Base-by-base conservation (phyloP, 1,140 invertebrate genomes). In the Leptinotarsa texana region DNA sequence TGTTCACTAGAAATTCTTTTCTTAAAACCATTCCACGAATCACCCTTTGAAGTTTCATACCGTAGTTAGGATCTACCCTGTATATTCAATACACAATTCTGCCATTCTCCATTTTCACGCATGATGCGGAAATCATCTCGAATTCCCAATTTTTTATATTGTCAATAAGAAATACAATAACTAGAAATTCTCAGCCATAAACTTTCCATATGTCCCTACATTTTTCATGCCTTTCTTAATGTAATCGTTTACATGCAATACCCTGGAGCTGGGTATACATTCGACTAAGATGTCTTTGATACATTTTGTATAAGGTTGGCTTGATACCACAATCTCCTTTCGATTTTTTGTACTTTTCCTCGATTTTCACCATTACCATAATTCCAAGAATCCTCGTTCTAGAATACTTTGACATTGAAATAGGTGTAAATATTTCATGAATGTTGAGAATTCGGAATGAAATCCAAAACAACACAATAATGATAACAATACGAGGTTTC, bases 231-330 rank as follows among this genome's bases (percentile, higher is more conserved):
- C 13, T 57, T 47, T 42, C 15, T 47, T 18, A 42, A 68, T 27
- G 33, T n/a, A 68, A 68, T 68, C 66, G 66, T 68, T 68, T 18
- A 68, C 33, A 68, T 18, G 66, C 66, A 68, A 49, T 68, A 68
- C 24, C 66, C 33, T 17, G n/a, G 18, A 68, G 66, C 33, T 68
- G 42, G 13, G 18, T n/a, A 68, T 13, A 68, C 13, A 68, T 47
- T 68, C 42, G 66, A 17, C 24, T 65, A 68, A 47, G 33, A 18
- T 47, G 15, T 42, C 33, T 68, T 68, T 68, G 66, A 68, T 68
- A 68, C 49, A 68, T 68, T 68, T 47, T 68, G 13, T 18, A 68
- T 68, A 13, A 68, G 66, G n/a, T 42, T 68, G 24, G 66, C 24
- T 68, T 18, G 66, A 68, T 68, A 68, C 15, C 66, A 68, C 24